Evolutionary conservation across 92 coral and sea anemone species (phyloP).

Genomic region (Hydrozoanthus gracilis): DNA sequence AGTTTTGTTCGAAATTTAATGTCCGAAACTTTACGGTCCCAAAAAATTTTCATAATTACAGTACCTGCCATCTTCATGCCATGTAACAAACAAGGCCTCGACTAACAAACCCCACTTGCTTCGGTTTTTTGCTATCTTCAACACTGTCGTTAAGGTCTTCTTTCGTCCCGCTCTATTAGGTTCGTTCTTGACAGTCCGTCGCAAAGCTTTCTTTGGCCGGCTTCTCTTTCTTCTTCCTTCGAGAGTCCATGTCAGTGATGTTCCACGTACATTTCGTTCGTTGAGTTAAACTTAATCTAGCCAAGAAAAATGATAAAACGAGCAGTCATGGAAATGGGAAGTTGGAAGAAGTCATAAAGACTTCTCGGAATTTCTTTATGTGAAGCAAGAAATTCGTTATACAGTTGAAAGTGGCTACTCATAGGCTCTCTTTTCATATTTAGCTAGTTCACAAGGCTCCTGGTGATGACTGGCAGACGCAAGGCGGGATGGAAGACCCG

Average conservation of each 20-base stretch:
- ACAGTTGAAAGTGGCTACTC: neutral
- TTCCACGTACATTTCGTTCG: neutral
- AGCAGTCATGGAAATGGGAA: no score
- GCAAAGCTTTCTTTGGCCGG: neutral
- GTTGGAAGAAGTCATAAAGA: no score
- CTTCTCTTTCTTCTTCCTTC: conserved; percentile 21
- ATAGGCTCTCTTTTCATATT: neutral
- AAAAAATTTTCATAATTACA: no score
- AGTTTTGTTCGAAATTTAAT: no score
- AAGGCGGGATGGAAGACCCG: conserved; percentile 73
- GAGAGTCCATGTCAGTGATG: conserved; percentile 26
- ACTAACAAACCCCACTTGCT: conserved; percentile 23
- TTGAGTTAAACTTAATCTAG: no score
- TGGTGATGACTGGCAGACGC: conserved; percentile 72
- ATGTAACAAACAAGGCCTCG: conserved; percentile 16
- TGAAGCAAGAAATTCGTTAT: no score
- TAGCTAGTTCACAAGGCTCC: conserved; percentile 74
- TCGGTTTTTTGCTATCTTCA: conserved; percentile 20
- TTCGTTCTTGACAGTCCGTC: conserved; percentile 30
- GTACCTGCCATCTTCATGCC: conserved; percentile 17
- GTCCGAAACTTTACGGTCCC: no score
- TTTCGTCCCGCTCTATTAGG: neutral
- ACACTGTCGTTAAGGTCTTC: conserved; percentile 32
- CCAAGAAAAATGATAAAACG: no score
- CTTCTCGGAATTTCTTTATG: no score